Conservation (phyloP, 2,888 invertebrate species). For the Ormyrus pomaceus region DNA sequence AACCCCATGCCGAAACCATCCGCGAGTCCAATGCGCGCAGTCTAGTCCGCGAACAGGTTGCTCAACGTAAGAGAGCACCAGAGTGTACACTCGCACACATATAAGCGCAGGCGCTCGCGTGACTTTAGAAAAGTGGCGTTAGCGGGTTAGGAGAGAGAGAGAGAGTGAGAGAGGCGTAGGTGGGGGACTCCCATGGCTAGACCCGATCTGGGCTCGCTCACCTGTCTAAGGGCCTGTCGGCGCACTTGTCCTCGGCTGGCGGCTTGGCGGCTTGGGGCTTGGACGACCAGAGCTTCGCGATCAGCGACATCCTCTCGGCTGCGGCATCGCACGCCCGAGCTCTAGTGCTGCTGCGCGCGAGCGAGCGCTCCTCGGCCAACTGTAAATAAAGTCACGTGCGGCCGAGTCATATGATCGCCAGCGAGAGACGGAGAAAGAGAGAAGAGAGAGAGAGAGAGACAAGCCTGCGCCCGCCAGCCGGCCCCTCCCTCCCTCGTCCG, state of each 20-base stretch:
- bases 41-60: too few species aligned
- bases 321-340: too few species aligned
- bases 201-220: background rate
- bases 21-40: too few species aligned
- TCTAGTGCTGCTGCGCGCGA: background rate
- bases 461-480: background rate
- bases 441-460: too few species aligned
- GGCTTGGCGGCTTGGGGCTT: constrained; percentile 8
- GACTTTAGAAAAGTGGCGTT: too few species aligned
- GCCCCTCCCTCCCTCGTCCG: background rate
- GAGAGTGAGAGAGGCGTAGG: too few species aligned
- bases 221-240: constrained; percentile 1
- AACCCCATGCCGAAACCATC: too few species aligned
- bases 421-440: background rate
- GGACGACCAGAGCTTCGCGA: constrained; percentile 49
- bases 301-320: constrained; percentile 41
- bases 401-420: constrained; percentile 73
- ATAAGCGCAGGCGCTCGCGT: too few species aligned
- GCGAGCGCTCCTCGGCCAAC: constrained; percentile 62
- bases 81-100: too few species aligned
- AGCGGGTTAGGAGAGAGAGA: background rate
- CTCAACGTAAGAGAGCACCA: too few species aligned
- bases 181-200: background rate
- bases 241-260: background rate
- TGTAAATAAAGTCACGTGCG: constrained; percentile 76